Base-by-base conservation (phyloP, 2,888 invertebrate species). In the Tanytarsus gracilentus region DNA sequence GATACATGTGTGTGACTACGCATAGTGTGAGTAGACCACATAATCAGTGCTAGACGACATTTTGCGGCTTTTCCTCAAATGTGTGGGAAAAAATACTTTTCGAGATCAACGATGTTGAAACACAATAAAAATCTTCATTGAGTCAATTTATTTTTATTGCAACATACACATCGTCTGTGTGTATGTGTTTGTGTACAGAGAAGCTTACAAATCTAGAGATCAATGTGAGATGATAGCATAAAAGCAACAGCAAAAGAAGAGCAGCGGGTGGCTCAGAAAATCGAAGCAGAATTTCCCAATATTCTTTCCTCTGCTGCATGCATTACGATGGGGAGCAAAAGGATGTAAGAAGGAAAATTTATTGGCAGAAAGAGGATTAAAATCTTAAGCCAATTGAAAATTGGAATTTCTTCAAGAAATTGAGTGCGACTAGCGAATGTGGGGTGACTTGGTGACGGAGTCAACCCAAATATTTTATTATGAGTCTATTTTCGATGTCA, bases 81-180 rank as follows among this genome's bases (percentile, higher is more conserved):
- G n/a, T n/a, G n/a, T n/a, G n/a, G n/a, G n/a, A n/a, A n/a, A n/a
- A n/a, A n/a, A n/a, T n/a, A n/a, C n/a, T n/a, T n/a, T n/a, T n/a
- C n/a, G 44, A 44, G 23, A 44, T 44, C 44, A 44, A 44, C 23
- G 44, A 44, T 44, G 44, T 44, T 23, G 44, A 44, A 44, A 44
- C 44, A 44, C 23, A 44, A 44, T 44, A 44, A 44, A n/a, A 44
- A 44, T 44, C 44, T 44, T 44, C 44, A 44, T 44, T 44, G 44
- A 44, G 44, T 44, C 44, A 44, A n/a, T 44, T 44, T 44, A 44
- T 23, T 44, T 44, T 44, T 44, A 44, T 44, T 44, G 44, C 44
- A 11, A 33, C 33, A 33, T 5, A 9, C 6, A 33, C 33, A 33
- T 40, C 23, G 40, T 23, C 23, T 21, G 18, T n/a, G n/a, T n/a